These are phyloP conservation scores for Conops quadrifasciatus DNA, from an alignment of 2,888 invertebrate species.

Conservation along the genomic window DNA sequence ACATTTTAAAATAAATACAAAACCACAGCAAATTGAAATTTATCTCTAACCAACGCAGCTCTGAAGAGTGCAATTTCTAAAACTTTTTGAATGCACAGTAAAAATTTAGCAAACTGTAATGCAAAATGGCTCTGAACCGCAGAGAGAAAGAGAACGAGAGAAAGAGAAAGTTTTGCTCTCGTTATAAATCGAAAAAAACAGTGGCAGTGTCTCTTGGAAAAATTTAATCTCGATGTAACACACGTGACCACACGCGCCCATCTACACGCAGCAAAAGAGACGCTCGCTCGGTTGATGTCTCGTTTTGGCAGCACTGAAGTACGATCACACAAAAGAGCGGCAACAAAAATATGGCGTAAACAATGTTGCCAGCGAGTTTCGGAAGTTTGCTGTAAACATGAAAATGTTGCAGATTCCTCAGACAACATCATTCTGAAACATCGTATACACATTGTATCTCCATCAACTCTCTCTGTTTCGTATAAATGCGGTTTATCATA, in stretches of 20 bases:
- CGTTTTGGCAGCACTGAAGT: too few species aligned
- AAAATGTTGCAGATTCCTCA: not conserved
- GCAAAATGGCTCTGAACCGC: not conserved
- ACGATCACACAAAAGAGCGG: too few species aligned
- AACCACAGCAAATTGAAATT: constrained; percentile 34
- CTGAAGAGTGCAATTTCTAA: constrained; percentile 1
- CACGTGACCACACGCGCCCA: too few species aligned
- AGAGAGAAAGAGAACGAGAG: not conserved
- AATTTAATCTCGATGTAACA: too few species aligned
- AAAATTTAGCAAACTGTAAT: not conserved
- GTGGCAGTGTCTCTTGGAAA: not conserved
- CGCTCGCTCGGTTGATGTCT: too few species aligned
- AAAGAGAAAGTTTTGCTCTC: not conserved
- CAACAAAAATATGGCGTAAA: too few species aligned
- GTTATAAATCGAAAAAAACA: not conserved
- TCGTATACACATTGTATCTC: not conserved
- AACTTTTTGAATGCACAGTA: not conserved
- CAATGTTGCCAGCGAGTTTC: not conserved
- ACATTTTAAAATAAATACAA: constrained; percentile 28
- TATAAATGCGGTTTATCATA: too few species aligned
- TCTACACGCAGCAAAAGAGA: too few species aligned
- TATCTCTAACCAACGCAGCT: constrained; percentile 22
- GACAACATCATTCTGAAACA: too few species aligned
- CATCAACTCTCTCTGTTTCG: too few species aligned
- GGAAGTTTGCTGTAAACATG: not conserved